These are phyloP conservation scores for Sipha flava DNA, from an alignment of 1,140 invertebrate genomes.

Conservation along the genomic window DNA sequence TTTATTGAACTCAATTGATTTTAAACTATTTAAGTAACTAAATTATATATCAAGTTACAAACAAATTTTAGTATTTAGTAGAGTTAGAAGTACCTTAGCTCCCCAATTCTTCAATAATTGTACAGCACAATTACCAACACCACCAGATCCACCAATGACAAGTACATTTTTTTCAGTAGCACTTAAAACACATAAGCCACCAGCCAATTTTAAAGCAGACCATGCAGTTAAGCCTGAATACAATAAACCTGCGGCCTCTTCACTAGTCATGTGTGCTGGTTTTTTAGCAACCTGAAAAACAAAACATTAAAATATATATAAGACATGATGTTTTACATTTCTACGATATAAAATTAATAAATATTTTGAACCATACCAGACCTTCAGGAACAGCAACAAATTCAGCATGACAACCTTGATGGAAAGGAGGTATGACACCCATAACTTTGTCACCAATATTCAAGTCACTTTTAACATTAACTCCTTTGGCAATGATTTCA, in stretches of 20 bases:
- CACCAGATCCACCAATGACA: conserved; percentile 81
- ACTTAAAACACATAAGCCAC: conserved; percentile 48
- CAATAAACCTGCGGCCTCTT: conserved; percentile 66
- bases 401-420: conserved; percentile 66
- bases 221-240: conserved; percentile 78
- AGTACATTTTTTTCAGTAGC: conserved; percentile 54
- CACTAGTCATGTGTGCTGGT: conserved; percentile 55
- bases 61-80: too few species aligned
- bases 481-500: conserved; percentile 62
- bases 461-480: conserved; percentile 47
- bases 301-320: not conserved
- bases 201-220: conserved; percentile 63
- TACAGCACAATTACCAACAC: conserved; percentile 75
- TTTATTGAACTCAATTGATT: too few species aligned
- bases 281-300: conserved; percentile 53
- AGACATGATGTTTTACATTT: not conserved
- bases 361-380: conserved; percentile 56
- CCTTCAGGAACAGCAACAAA: conserved; percentile 55
- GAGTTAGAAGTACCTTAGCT: conserved; percentile 45
- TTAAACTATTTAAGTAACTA: too few species aligned
- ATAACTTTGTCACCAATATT: conserved; percentile 70
- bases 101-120: conserved; percentile 74
- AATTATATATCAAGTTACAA: too few species aligned
- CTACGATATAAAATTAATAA: not conserved
- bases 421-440: conserved; percentile 63